Evolutionary conservation across 2,113 vertebrate species (phyloP), one percentile per base, ranked within the genome.

Genomic region (Coregonus clupeaformis): DNA sequence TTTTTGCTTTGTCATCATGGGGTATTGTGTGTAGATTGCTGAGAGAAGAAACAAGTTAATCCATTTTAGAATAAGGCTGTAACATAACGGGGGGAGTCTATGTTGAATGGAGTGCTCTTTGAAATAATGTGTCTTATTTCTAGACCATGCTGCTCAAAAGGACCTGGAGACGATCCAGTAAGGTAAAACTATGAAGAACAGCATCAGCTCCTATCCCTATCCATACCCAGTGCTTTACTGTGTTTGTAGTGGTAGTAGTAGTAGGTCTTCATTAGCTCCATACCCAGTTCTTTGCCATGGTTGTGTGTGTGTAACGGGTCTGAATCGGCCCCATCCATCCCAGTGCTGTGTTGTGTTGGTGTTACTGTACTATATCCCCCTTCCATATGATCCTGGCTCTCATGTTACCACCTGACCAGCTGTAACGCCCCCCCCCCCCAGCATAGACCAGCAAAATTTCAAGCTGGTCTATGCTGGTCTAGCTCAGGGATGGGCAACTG

Each of bases 61-160:
- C 27, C 1, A 27, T 27, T 27, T 27, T 27, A 27, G 27, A 27
- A 27, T 27, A 27, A 27, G 27, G 27, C 27, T 27, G 27, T 27
- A 27, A 27, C 27, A 5, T 79, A 77, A 79, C 12, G n/a, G n/a
- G n/a, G n/a, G n/a, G 64, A 69, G 36, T 20, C 67, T n/a, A 45
- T 68, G n/a, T 25, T 69, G n/a, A 69, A 69, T 49, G 12, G 42
- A 69, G 27, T 4, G 1, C 65, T 32, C 69, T 47, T 66, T 60
- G 5, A 91, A 94, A 89, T 93, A 70, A 92, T 92, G 80, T 92
- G 88, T 95, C 93, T 94, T 90, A 83, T 95, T 89, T 95, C 87
- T 94, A 98, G 97, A 96, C 94, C 69, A 94, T 95, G 93, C 94
- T 95, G 94, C 95, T 95, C 93, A 95, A 95, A 94, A 96, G 95